Evolutionary conservation across 2,113 vertebrate genomes (phyloP).

Genomic region (Strix aluco): DNA sequence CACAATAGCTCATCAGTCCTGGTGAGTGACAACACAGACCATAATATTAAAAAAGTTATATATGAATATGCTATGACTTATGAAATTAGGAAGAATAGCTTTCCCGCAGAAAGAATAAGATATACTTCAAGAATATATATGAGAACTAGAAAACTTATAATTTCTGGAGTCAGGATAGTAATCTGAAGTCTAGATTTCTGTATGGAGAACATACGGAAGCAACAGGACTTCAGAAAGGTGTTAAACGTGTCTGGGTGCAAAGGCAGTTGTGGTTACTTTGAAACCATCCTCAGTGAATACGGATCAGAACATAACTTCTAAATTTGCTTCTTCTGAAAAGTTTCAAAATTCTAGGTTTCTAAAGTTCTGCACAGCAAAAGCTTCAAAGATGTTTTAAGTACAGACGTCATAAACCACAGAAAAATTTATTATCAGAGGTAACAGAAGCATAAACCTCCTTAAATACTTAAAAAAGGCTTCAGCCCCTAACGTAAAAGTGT

Average conservation of each 20-base stretch:
- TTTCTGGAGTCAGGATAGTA: neutral
- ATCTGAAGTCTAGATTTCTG: neutral
- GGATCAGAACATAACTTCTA: neutral
- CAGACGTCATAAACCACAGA: neutral
- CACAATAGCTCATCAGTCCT: neutral
- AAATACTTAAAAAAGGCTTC: neutral
- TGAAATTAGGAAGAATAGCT: neutral
- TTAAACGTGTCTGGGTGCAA: neutral
- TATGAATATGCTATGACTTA: neutral
- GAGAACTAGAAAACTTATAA: neutral
- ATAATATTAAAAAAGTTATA: neutral
- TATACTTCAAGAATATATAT: neutral
- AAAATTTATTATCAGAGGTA: neutral
- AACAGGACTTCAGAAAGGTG: neutral
- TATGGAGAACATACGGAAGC: neutral
- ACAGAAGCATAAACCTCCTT: neutral
- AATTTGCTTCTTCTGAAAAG: neutral
- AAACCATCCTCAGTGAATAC: neutral
- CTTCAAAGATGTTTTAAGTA: neutral
- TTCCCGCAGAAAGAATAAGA: neutral
- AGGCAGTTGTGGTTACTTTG: neutral
- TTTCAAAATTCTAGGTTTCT: neutral
- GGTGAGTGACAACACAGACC: neutral
- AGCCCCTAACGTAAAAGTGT: neutral
- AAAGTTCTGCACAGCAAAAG: neutral